These are phyloP conservation scores for Cetoscarus ocellatus DNA, from an alignment of 2,797 vertebrate species.

Conservation along the genomic window DNA sequence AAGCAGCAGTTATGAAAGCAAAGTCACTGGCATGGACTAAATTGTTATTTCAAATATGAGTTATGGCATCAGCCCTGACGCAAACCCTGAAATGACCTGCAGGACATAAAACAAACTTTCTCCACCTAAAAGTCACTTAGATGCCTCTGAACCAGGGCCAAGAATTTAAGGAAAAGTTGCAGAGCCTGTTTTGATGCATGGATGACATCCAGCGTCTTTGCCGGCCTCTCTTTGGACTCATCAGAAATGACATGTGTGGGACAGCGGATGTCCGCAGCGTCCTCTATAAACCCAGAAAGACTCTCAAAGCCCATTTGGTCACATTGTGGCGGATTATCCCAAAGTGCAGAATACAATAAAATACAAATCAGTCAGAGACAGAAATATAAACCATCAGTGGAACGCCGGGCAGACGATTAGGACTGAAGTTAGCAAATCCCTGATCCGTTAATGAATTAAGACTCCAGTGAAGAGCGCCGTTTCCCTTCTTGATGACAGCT, in stretches of 20 bases:
- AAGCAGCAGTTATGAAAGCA: too few relatives aligned
- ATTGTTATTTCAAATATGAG: too few relatives aligned
- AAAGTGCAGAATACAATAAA: constrained; percentile 67
- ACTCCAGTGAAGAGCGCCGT: constrained; percentile 62
- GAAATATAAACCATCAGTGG: constrained; percentile 75
- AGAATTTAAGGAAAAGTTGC: too few relatives aligned
- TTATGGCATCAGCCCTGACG: too few relatives aligned
- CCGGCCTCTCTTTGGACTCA: not conserved
- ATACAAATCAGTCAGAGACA: constrained; percentile 67
- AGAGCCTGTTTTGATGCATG: too few relatives aligned
- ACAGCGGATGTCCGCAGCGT: constrained; percentile 58
- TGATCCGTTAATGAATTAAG: constrained; percentile 80
- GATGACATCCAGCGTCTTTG: too few relatives aligned
- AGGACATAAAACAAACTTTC: too few relatives aligned
- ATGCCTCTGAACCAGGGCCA: too few relatives aligned
- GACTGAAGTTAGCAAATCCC: constrained; percentile 78
- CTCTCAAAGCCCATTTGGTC: constrained; percentile 67
- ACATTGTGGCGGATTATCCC: constrained; percentile 77
- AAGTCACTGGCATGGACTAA: too few relatives aligned
- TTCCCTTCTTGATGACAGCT: constrained; percentile 65
- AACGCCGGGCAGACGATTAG: constrained; percentile 58
- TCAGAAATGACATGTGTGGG: not conserved
- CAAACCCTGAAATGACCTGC: too few relatives aligned
- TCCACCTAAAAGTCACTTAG: too few relatives aligned
- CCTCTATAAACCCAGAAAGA: constrained; percentile 55